Base-by-base conservation (phyloP, 2,888 invertebrate genomes). In the Lepidocyrtoides sp. region DNA sequence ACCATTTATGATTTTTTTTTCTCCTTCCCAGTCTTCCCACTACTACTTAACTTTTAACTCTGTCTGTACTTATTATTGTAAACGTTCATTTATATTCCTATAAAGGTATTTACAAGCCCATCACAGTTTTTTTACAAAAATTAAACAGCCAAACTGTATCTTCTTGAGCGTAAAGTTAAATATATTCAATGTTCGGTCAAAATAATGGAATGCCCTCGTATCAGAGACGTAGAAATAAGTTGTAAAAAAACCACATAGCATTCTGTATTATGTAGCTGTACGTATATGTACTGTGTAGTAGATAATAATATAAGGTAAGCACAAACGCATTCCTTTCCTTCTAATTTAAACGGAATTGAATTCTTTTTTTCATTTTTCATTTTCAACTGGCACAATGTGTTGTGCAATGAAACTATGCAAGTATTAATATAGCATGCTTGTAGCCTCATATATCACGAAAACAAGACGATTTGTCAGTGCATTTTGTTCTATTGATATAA, bases 1-100 rank as follows among this genome's bases (percentile, higher is more conserved):
- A 85, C 90, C 90, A 85, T 90, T 90, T 90, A 85, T 90, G 90
- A 85, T 85, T 63, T 63, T 90, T n/a, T 75, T 82, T 89, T 66
- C 72, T 32, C n/a, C n/a, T n/a, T n/a, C 88, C 69, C 54, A 36
- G 44, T 87, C 77, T 87, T 60, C 81, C 75, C 75, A 75, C 75
- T 48, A 75, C 75, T 48, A 48, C 48, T 23, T 26, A 48, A 26
- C n/a, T 29, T 48, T 20, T 72, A 1, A 14, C 14, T 79, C 20
- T 57, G 79, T 79, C 79, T 79, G 10, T 54, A 10, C 79, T 79
- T 79, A 79, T 79, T 79, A 79, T 79, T 36, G 57, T 48, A 48
- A 44, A 75, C 79, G 29, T 54, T 79, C 77, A 54, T 79, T 79
- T 79, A 54, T 54, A 51, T 79, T 79, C 51, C 32, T 79, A 79